Evolutionary conservation across 2,113 vertebrate genomes (phyloP).

Genomic region (Odocoileus hemionus): DNA sequence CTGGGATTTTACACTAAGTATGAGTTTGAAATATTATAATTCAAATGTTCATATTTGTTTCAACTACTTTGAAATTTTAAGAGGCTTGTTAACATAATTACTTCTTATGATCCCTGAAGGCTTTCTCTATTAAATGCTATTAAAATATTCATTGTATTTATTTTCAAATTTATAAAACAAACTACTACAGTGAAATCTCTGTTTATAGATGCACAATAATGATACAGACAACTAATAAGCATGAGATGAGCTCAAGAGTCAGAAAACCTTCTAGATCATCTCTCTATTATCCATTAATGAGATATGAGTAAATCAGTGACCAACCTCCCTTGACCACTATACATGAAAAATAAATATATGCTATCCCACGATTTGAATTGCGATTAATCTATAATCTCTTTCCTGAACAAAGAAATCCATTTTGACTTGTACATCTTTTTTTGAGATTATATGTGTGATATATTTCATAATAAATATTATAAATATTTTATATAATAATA

Average conservation of each 20-base stretch:
- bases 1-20: not conserved
- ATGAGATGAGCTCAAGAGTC: not conserved
- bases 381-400: not conserved
- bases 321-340: not conserved
- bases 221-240: not conserved
- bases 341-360: not conserved
- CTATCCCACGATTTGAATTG: not conserved
- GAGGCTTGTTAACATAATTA: slow-evolving; percentile 2
- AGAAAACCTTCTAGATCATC: not conserved
- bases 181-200: not conserved
- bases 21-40: not conserved
- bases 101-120: not conserved
- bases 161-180: slow-evolving; percentile 39
- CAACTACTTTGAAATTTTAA: slow-evolving; percentile 18
- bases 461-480: not conserved
- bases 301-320: not conserved
- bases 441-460: not conserved
- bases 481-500: not conserved
- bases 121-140: not conserved
- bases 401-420: not conserved
- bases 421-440: not conserved
- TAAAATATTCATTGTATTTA: slow-evolving; percentile 32
- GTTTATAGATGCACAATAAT: not conserved
- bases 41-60: not conserved
- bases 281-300: not conserved